Conservation (phyloP, 2,797 vertebrate species). For the Sebastes goodei region DNA sequence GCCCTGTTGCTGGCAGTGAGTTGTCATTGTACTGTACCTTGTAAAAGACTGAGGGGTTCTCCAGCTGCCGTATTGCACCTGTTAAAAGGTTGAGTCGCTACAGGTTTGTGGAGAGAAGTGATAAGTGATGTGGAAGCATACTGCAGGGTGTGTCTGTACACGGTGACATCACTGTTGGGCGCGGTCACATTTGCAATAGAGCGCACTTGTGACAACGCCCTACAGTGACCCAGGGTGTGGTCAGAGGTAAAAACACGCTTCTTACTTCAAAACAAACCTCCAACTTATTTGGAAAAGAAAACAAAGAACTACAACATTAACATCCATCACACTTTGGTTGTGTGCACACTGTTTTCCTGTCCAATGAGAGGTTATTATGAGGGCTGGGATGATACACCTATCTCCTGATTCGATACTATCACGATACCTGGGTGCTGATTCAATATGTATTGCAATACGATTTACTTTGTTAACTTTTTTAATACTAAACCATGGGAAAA, state of each 20-base stretch:
- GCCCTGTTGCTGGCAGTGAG: constrained; percentile 62
- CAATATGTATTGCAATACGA: too few relatives aligned
- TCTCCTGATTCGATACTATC: too few relatives aligned
- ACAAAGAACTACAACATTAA: not conserved
- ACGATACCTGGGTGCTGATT: too few relatives aligned
- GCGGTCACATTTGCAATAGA: not conserved
- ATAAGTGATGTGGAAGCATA: not conserved
- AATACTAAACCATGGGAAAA: too few relatives aligned
- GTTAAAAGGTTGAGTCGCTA: constrained; percentile 10
- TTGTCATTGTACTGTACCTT: constrained; percentile 72
- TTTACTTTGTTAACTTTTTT: too few relatives aligned
- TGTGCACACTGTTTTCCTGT: not conserved
- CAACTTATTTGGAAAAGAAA: not conserved
- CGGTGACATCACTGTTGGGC: not conserved
- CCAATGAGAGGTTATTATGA: not conserved
- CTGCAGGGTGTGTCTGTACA: not conserved
- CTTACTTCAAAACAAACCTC: not conserved
- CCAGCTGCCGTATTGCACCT: constrained; percentile 48
- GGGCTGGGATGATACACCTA: too few relatives aligned
- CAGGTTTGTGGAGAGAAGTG: not conserved
- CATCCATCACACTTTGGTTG: not conserved
- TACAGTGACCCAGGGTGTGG: too few relatives aligned
- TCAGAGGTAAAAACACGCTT: too few relatives aligned
- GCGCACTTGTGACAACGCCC: not conserved
- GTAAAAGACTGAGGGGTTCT: constrained; percentile 54